These are phyloP conservation scores for Stigmatopora nigra DNA, from an alignment of 2,113 vertebrate species.

Conservation along the genomic window DNA sequence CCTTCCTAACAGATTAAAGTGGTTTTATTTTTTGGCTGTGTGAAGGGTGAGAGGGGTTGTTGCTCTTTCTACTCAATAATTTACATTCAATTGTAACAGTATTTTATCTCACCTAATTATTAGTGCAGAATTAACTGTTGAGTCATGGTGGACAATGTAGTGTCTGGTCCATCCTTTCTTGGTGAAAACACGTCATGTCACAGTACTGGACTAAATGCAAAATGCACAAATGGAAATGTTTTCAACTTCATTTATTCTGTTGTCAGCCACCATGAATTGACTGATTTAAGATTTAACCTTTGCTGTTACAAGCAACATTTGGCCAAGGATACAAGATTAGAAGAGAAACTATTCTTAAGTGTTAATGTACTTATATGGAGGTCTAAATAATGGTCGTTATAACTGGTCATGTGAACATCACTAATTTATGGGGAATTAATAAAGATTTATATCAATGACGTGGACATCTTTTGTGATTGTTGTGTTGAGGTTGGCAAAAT, in stretches of 20 bases:
- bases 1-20: no score
- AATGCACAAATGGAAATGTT: background rate
- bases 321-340: background rate
- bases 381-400: conserved; percentile 6
- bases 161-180: background rate
- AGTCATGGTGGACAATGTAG: background rate
- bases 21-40: no score
- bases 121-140: background rate
- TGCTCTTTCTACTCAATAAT: background rate
- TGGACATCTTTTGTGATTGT: no score
- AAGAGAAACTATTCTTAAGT: no score
- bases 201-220: background rate
- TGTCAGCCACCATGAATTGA: conserved; percentile 2
- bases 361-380: conserved; percentile 7
- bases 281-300: background rate
- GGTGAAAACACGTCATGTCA: background rate
- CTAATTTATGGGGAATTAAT: no score
- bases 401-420: no score
- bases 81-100: background rate
- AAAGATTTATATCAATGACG: no score
- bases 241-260: background rate
- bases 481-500: no score
- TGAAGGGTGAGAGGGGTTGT: background rate
- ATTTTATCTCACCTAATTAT: background rate
- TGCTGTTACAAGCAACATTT: background rate